A percentile compares a stretch with the other conserved stretches of the same genome.
These are phyloP conservation scores for Hyphantria cunea DNA, from an alignment of 1,140 invertebrate species.

Conservation along the genomic window DNA sequence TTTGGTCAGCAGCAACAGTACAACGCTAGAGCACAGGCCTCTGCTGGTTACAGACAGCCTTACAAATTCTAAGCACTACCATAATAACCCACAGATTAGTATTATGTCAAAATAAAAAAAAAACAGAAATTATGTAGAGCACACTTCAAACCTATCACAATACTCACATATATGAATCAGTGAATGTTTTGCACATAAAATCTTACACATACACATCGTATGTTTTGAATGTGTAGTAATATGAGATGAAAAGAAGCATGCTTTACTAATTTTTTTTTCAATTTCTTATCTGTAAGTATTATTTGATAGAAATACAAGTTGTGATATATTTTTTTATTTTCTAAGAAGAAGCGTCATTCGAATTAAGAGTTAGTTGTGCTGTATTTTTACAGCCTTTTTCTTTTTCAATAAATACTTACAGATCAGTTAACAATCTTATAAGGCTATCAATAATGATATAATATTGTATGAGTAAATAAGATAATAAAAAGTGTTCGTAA, in stretches of 20 bases:
- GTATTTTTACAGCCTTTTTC: constrained; percentile 1
- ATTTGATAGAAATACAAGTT: constrained; percentile 20
- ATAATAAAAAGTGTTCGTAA: constrained; percentile 17
- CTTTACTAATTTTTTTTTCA: constrained; percentile 17
- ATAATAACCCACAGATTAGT: constrained; percentile 35
- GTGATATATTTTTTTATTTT: constrained; percentile 12
- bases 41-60: constrained; percentile 58
- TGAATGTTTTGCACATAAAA: too few relatives aligned
- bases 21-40: constrained; percentile 49
- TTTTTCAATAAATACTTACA: constrained; percentile 20
- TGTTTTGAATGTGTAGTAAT: too few relatives aligned
- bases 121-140: constrained; percentile 27
- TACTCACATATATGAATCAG: constrained; percentile 5
- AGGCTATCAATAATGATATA: constrained; percentile 5
- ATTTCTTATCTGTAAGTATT: constrained; percentile 15
- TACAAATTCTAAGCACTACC: constrained; percentile 63
- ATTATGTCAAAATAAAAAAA: constrained; percentile 23
- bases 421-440: constrained; percentile 4
- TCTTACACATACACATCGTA: too few relatives aligned
- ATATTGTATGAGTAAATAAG: constrained; percentile 14
- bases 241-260: constrained; percentile 12
- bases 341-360: not conserved
- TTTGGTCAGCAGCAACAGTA: constrained; percentile 49
- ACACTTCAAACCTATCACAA: constrained; percentile 13
- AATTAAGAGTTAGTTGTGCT: not conserved